Evolutionary conservation across 2,888 invertebrate genomes (phyloP).

Genomic region (Melipona beecheii): DNA sequence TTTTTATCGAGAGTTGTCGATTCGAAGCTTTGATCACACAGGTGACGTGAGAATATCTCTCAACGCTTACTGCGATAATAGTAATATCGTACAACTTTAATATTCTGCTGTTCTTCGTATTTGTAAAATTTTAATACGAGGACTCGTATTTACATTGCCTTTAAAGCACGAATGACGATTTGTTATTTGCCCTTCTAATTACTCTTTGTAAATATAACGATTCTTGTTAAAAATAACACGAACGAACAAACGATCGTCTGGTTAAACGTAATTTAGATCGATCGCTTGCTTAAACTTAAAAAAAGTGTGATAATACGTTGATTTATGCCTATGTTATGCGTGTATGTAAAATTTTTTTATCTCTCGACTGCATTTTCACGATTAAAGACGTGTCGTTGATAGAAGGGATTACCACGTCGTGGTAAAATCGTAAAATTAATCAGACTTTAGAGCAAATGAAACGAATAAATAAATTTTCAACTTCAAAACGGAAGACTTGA

Average conservation of each 20-base stretch:
- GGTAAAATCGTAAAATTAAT: background rate
- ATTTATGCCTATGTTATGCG: background rate
- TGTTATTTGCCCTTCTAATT: background rate
- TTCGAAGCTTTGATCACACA: background rate
- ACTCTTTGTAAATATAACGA: background rate
- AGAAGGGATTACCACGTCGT: background rate
- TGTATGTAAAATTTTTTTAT: background rate
- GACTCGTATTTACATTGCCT: background rate
- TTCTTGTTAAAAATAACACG: background rate
- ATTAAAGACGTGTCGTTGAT: background rate
- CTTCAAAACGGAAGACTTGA: background rate
- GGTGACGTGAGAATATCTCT: background rate
- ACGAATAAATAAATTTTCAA: background rate
- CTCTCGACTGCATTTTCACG: background rate
- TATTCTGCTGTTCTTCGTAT: background rate
- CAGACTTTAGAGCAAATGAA: background rate
- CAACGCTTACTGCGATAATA: background rate
- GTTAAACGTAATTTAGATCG: background rate
- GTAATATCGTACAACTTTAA: background rate
- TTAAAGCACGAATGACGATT: background rate
- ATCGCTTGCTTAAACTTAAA: background rate
- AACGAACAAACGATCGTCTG: background rate
- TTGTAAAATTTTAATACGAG: background rate
- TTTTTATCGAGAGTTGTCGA: background rate
- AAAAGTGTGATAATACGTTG: background rate